These are phyloP conservation scores for Galemys pyrenaicus DNA, from an alignment of 2,113 vertebrate genomes.

Conservation along the genomic window DNA sequence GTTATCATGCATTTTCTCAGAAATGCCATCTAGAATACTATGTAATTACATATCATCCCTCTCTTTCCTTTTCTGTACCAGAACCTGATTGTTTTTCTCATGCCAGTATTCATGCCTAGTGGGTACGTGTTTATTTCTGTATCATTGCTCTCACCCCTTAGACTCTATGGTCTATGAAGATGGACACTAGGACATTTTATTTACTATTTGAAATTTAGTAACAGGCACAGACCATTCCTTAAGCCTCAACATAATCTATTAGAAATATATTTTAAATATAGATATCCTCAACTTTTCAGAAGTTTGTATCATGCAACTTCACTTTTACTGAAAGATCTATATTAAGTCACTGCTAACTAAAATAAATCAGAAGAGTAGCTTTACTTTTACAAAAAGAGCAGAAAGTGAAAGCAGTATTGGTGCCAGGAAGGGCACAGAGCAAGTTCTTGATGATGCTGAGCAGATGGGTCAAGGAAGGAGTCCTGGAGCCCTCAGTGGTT, in stretches of 20 bases:
- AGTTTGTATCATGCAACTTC: neutral
- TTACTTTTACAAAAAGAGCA: neutral
- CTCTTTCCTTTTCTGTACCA: neutral
- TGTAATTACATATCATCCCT: neutral
- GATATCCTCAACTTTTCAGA: neutral
- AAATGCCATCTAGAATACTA: neutral
- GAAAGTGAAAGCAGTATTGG: no score
- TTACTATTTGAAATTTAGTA: neutral
- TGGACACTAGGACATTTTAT: neutral
- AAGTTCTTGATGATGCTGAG: no score
- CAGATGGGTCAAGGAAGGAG: no score
- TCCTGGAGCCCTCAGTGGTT: no score
- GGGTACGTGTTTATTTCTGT: neutral
- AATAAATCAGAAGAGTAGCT: neutral
- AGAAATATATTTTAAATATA: neutral
- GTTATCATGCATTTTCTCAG: neutral
- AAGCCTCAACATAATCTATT: neutral
- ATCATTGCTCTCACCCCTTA: neutral
- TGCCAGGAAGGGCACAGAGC: no score
- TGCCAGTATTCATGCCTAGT: neutral
- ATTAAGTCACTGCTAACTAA: neutral
- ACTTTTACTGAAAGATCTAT: neutral
- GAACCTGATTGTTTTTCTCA: neutral
- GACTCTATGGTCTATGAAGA: neutral
- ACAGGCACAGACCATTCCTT: neutral